Evolutionary conservation across 2,797 vertebrate genomes (phyloP), one percentile per base, ranked within the genome.

Genomic region (Garrulus glandarius): DNA sequence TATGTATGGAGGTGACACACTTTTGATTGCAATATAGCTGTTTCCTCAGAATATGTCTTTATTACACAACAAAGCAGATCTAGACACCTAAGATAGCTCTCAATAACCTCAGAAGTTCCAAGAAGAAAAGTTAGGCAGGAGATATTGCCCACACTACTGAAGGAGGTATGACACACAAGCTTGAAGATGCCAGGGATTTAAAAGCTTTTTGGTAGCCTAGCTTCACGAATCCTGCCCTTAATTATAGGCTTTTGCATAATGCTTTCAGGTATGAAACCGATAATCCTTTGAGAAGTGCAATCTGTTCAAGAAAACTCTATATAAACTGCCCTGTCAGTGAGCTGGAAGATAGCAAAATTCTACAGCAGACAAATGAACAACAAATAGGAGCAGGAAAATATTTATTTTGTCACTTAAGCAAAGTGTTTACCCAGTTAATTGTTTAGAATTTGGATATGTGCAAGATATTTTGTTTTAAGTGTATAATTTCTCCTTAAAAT

Each of bases 201-300:
- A 87, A 44, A 68, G 78, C 1, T 71, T 89, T 96, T 68, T 85
- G 11, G 57, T 78, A 36, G 60, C 36, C 75, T 67, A 87, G 18
- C 15, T 84, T 74, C 75, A 91, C 53, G 77, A 94, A 89, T 20
- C 0, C 0, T 85, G 64, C 41, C 61, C 69, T 89, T 94, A 93
- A 93, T 94, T 97, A 78, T 70, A 93, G 92, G 50, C 5, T 53
- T 92, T 87, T 87, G 32, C 92, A 65, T 92, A 84, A 84, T 63
- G 59, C 57, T 91, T 86, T 81, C 84, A 93, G 65, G 79, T 91
- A 85, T 55, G 59, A 92, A 91, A 81, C 14, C 0, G 10, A 69
- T 96, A 96, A 93, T 88, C 71, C 67, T 59, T 79, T 93, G 50
- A 92, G 79, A 91, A 84, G 37, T 18, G 36, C 39, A 88, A 32